These are phyloP conservation scores for Heliconius cydno DNA, from an alignment of 2,888 invertebrate genomes.

Conservation along the genomic window DNA sequence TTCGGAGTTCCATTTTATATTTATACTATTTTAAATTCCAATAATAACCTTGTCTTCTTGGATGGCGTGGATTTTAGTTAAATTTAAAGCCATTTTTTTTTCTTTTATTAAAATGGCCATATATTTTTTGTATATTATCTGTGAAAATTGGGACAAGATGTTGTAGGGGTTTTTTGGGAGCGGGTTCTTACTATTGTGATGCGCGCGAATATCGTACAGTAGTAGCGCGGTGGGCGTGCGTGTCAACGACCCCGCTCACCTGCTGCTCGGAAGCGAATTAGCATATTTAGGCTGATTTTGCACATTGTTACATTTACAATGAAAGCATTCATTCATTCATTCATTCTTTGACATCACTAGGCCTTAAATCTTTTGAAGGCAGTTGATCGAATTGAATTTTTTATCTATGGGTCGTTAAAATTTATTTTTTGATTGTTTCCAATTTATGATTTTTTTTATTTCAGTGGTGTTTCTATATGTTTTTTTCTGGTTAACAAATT, in stretches of 20 bases:
- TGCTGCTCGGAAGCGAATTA: conserved; percentile 66
- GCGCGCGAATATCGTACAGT: conserved; percentile 34
- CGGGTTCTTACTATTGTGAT: conserved; percentile 25
- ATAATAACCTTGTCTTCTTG: too few species aligned
- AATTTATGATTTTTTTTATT: neutral
- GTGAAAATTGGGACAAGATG: neutral
- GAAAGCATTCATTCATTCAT: neutral
- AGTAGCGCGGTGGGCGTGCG: conserved; percentile 40
- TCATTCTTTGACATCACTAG: neutral
- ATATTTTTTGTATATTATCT: neutral
- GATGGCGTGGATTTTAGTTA: neutral
- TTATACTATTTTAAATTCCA: neutral
- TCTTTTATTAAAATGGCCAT: neutral
- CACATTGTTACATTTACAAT: conserved; percentile 29
- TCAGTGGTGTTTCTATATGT: neutral
- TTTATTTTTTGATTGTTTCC: neutral
- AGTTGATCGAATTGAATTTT: neutral
- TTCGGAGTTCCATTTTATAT: neutral
- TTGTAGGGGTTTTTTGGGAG: conserved; percentile 14
- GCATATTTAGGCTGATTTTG: conserved; percentile 58
- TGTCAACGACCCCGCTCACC: conserved; percentile 78
- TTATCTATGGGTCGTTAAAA: neutral
- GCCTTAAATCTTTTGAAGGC: neutral
- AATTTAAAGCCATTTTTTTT: neutral
- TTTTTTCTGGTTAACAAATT: neutral